These are phyloP conservation scores for Malachius bipustulatus DNA, from an alignment of 2,888 invertebrate genomes.

Conservation along the genomic window DNA sequence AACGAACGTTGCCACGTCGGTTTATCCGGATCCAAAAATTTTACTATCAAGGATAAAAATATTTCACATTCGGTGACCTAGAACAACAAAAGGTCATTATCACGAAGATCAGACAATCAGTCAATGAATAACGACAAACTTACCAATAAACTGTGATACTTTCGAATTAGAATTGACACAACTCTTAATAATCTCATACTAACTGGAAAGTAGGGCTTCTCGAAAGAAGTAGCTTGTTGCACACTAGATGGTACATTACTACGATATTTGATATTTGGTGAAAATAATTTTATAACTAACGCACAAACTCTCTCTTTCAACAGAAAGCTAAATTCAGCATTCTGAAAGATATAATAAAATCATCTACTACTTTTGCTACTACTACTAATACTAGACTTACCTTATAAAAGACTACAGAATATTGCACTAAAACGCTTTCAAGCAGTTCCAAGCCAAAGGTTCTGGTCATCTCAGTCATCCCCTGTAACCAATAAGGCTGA, in stretches of 20 bases:
- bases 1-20: constrained; percentile 93
- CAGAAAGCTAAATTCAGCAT: constrained; percentile 86
- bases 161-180: constrained; percentile 84
- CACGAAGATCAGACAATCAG: neutral
- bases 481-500: constrained; percentile 88
- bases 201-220: constrained; percentile 93
- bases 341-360: constrained; percentile 44
- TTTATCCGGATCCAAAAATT: constrained; percentile 94
- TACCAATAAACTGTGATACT: constrained; percentile 83
- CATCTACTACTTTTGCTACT: neutral
- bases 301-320: constrained; percentile 96
- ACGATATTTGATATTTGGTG: constrained; percentile 95
- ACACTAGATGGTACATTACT: constrained; percentile 42
- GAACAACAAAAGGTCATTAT: constrained; percentile 12
- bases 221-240: constrained; percentile 54
- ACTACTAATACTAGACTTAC: constrained; percentile 35
- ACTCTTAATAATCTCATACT: constrained; percentile 89
- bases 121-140: no score
- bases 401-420: constrained; percentile 74
- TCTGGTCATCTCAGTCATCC: constrained; percentile 93
- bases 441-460: constrained; percentile 92
- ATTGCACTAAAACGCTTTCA: constrained; percentile 83
- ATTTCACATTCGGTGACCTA: constrained; percentile 97
- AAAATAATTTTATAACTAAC: constrained; percentile 94
- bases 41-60: constrained; percentile 90